Evolutionary conservation across 1,140 invertebrate species (phyloP).

Genomic region (Brachionus sp.): DNA sequence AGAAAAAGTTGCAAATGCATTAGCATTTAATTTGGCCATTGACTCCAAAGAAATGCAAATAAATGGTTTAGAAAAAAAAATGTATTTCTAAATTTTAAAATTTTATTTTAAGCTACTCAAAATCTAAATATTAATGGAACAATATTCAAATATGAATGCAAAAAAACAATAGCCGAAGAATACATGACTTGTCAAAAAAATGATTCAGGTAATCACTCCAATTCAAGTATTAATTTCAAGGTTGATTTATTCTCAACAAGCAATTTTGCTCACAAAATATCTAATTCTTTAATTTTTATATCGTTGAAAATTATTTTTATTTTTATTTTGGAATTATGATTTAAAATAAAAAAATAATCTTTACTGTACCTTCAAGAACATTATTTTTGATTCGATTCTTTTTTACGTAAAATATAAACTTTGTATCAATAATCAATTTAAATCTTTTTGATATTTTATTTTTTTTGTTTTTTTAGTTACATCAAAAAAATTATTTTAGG

Average conservation of each 20-base stretch:
- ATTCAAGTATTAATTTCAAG: neutral
- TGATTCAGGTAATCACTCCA: neutral
- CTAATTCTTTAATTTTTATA: neutral
- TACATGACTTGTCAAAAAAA: neutral
- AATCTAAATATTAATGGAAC: neutral
- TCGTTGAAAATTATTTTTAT: neutral
- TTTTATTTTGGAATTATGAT: too few species aligned
- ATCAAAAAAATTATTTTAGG: too few species aligned
- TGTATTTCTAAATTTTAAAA: neutral
- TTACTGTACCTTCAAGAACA: too few species aligned
- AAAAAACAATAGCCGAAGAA: neutral
- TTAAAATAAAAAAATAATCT: too few species aligned
- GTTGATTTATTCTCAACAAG: neutral
- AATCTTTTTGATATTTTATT: too few species aligned
- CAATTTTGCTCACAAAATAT: neutral
- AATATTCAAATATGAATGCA: neutral
- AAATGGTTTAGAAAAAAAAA: neutral
- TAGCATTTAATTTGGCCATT: neutral
- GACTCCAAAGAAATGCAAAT: neutral
- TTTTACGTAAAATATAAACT: too few species aligned
- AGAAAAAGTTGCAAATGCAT: neutral
- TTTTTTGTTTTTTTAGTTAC: too few species aligned
- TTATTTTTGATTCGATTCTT: too few species aligned
- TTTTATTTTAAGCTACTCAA: neutral
- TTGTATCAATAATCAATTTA: too few species aligned